A percentile compares a stretch with the other conserved stretches of the same genome.
Evolutionary conservation across 2,113 vertebrate genomes (phyloP).

Genomic region (Gnathonemus echidnorhynchus): DNA sequence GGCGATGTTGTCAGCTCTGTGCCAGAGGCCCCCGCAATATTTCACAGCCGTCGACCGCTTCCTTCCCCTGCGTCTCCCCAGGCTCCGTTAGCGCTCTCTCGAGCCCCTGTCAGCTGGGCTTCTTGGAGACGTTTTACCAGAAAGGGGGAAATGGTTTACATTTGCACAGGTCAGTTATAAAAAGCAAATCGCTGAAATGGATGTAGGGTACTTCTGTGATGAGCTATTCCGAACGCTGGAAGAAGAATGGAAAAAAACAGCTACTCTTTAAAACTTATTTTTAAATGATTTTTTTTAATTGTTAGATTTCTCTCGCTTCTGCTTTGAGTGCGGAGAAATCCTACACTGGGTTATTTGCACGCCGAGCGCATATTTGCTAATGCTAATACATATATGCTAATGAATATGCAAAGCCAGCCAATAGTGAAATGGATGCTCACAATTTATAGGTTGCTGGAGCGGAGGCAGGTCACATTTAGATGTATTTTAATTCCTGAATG

Average conservation of each 20-base stretch:
- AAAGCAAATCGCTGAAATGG: neutral
- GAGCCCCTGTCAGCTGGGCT: neutral
- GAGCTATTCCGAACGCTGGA: neutral
- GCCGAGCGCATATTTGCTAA: neutral
- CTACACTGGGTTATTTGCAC: neutral
- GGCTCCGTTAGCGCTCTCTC: neutral
- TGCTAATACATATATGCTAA: neutral
- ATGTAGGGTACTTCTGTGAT: neutral
- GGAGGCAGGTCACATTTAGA: neutral
- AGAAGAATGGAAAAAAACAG: neutral
- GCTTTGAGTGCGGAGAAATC: neutral
- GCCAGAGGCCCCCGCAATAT: neutral
- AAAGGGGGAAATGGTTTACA: neutral
- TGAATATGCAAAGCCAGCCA: neutral
- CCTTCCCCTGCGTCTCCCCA: neutral
- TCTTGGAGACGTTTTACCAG: neutral
- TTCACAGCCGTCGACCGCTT: neutral
- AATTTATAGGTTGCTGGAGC: neutral
- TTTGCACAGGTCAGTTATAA: neutral
- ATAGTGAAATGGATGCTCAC: neutral
- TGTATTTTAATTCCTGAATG: conserved; percentile 7
- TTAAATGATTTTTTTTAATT: neutral
- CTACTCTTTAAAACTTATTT: neutral
- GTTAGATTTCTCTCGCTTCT: neutral
- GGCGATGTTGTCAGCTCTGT: neutral